A percentile compares a stretch with the other conserved stretches of the same genome.
These are phyloP conservation scores for Hydractinia symbiolongicarpus DNA, from an alignment of 30 jellyfish, hydroid and myxozoan species.

Conservation along the genomic window DNA sequence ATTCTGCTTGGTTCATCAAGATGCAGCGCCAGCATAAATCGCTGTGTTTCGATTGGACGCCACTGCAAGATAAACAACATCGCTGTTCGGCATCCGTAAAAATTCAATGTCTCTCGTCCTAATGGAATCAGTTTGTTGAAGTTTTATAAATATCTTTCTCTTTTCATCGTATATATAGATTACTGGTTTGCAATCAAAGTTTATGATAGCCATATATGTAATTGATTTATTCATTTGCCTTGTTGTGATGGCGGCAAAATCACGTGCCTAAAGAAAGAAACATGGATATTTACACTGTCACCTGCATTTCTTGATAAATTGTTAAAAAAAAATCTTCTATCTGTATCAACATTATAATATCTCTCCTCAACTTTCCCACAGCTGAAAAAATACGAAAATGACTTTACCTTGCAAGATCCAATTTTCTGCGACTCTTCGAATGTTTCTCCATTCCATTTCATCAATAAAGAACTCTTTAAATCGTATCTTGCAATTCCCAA, in stretches of 20 bases:
- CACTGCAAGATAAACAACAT: constrained; percentile 73
- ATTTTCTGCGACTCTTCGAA: constrained; percentile 56
- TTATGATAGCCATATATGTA: constrained; percentile 75
- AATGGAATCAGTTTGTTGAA: constrained; percentile 80
- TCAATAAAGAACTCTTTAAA: constrained; percentile 45
- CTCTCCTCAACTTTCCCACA: no score
- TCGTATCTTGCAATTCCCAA: constrained; percentile 70
- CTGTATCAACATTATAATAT: no score
- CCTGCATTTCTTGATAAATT: no score
- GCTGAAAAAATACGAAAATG: no score
- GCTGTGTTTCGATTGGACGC: constrained; percentile 66
- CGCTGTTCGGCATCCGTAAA: constrained; percentile 58
- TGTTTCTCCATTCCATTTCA: constrained; percentile 89
- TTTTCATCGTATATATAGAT: constrained; percentile 50
- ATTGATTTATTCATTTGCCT: constrained; percentile 15
- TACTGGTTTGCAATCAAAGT: constrained; percentile 58
- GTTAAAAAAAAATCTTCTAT: no score
- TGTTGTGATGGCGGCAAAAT: constrained; percentile 66
- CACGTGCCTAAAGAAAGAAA: constrained; percentile 61
- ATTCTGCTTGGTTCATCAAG: background rate
- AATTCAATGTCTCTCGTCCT: constrained; percentile 85
- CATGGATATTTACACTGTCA: background rate
- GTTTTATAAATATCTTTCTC: constrained; percentile 43
- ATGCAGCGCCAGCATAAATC: constrained; percentile 70
- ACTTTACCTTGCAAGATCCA: constrained; percentile 61